phyloP scores from a whole-genome alignment of 2,113 vertebrate genomes.

The Pomatostomus ruficeps region DNA sequence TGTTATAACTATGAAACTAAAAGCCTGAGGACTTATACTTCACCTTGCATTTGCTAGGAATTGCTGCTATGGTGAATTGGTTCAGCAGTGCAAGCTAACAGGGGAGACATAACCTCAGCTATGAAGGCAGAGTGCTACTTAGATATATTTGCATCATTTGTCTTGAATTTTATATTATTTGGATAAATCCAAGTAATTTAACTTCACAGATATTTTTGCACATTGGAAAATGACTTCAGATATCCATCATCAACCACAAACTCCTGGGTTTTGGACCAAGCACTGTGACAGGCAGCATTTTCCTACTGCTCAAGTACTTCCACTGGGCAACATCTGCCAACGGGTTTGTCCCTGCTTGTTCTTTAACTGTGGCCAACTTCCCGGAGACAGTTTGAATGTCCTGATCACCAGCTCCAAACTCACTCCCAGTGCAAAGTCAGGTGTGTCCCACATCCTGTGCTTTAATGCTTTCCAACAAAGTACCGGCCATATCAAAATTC shows the following conservation, averaged over 20 bases:
- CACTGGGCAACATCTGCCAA: neutral
- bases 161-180: neutral
- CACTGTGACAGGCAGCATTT: neutral
- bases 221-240: neutral
- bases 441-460: neutral
- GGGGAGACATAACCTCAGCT: neutral
- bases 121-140: neutral
- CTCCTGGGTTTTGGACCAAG: neutral
- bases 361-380: neutral
- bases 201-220: neutral
- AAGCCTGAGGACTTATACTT: neutral
- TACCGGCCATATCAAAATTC: neutral
- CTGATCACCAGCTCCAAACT: neutral
- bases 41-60: neutral
- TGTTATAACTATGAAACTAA: neutral
- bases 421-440: neutral
- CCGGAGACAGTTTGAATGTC: neutral
- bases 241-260: neutral
- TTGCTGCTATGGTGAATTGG: neutral
- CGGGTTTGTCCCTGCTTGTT: neutral
- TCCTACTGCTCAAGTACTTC: neutral
- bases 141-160: neutral
- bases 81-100: neutral
- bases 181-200: neutral
- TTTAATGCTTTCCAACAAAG: neutral